A percentile compares a stretch with the other conserved stretches of the same genome.
phyloP scores from a whole-genome alignment of 2,888 invertebrate species.

The Hirtodrosophila trivittata region DNA sequence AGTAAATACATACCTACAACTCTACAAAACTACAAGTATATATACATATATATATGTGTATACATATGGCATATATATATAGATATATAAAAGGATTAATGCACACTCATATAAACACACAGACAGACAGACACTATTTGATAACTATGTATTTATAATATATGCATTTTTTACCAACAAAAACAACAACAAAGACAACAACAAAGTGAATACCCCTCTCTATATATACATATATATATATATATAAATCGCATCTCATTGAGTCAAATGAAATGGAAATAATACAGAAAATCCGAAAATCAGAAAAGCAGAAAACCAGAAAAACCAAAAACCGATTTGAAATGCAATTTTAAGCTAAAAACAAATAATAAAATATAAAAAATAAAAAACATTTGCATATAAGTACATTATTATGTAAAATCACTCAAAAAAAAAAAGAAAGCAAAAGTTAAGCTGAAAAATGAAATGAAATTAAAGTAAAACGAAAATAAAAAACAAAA shows the following conservation, averaged over 20 bases:
- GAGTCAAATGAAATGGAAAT: slow-evolving; percentile 48
- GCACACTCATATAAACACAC: slow-evolving; percentile 17
- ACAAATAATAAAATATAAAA: too few relatives aligned
- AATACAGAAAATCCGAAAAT: slow-evolving; percentile 28
- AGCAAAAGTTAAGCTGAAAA: background rate
- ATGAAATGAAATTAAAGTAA: background rate
- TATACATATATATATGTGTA: too few relatives aligned
- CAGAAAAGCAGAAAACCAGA: slow-evolving; percentile 29
- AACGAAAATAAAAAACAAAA: slow-evolving; percentile 14
- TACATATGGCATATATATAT: too few relatives aligned
- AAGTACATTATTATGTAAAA: slow-evolving; percentile 77
- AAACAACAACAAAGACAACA: too few relatives aligned
- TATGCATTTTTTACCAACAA: slow-evolving; percentile 76
- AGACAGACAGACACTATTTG: slow-evolving; percentile 61
- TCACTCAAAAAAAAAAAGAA: slow-evolving; percentile 51
- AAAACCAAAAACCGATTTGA: slow-evolving; percentile 47
- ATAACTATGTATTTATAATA: slow-evolving; percentile 80
- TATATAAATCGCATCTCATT: slow-evolving; percentile 39
- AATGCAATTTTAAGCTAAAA: slow-evolving; percentile 73
- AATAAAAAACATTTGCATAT: slow-evolving; percentile 69
- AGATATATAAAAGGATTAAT: slow-evolving; percentile 40
- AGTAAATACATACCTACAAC: slow-evolving; percentile 51
- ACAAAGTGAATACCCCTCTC: too few relatives aligned
- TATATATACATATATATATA: too few relatives aligned
- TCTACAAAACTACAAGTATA: too few relatives aligned